Evolutionary conservation across 2,113 vertebrate species (phyloP).

Genomic region (Saguinus midas): DNA sequence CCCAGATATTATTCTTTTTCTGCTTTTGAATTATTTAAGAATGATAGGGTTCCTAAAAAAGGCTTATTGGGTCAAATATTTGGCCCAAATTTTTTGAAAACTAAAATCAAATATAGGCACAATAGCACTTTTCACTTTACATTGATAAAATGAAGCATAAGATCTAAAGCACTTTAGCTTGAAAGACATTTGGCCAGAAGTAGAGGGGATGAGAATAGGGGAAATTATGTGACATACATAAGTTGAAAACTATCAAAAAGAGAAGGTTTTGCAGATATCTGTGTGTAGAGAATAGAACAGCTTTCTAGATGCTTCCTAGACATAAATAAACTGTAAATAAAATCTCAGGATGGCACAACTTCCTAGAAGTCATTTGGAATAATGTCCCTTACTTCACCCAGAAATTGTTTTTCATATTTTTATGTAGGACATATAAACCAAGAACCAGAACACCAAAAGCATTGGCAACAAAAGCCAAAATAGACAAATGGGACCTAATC

Average conservation of each 20-base stretch:
- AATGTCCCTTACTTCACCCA: neutral
- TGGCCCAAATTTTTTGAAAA: constrained; percentile 35
- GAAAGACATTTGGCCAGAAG: constrained; percentile 25
- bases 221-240: neutral
- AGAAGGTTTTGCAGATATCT: neutral
- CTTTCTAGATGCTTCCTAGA: neutral
- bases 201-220: neutral
- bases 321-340: neutral
- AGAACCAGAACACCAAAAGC: neutral
- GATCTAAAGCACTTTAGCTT: neutral
- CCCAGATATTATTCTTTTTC: neutral
- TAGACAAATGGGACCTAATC: no score
- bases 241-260: neutral
- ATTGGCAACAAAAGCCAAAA: no score
- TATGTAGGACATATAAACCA: neutral
- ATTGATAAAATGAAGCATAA: constrained; percentile 46
- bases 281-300: neutral
- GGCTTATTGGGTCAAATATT: constrained; percentile 1
- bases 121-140: constrained; percentile 32
- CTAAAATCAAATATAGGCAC: neutral
- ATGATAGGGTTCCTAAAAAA: neutral
- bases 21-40: constrained; percentile 20
- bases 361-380: neutral
- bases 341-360: neutral
- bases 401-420: neutral